Percentiles rank a stretch among this genome's conserved stretches.
Evolutionary conservation across 2,888 invertebrate genomes (phyloP).

Genomic region (Philonicus albiceps): DNA sequence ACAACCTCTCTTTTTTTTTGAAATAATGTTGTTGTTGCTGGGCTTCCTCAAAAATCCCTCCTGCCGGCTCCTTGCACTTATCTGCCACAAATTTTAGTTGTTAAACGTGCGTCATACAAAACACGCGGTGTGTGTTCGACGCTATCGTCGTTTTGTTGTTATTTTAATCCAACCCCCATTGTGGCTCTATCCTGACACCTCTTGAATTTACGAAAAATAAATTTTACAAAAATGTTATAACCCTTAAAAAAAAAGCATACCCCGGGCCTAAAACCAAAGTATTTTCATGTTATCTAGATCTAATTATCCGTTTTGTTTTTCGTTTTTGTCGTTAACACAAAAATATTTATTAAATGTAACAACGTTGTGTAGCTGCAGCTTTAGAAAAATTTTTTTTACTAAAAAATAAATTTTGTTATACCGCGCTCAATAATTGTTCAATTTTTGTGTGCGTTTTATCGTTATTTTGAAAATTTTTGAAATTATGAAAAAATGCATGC

Average conservation of each 20-base stretch:
- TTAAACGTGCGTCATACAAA: conserved; percentile 2
- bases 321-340: neutral
- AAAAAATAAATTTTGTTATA: neutral
- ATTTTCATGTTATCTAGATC: neutral
- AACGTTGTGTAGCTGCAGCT: neutral
- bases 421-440: neutral
- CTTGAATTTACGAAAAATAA: neutral
- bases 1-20: neutral
- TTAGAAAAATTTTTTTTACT: neutral
- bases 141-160: neutral
- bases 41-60: neutral
- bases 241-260: neutral
- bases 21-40: neutral
- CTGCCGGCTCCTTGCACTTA: conserved; percentile 15
- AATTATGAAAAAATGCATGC: neutral
- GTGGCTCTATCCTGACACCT: neutral
- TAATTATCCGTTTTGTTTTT: neutral
- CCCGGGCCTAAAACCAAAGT: neutral
- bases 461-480: neutral
- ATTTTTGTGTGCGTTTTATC: neutral
- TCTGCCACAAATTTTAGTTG: conserved; percentile 9
- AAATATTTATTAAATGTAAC: neutral
- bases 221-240: neutral
- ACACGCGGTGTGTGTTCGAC: neutral
- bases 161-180: neutral